Evolutionary conservation across 2,113 vertebrate genomes (phyloP).

Genomic region (Cephalopterus ornatus): DNA sequence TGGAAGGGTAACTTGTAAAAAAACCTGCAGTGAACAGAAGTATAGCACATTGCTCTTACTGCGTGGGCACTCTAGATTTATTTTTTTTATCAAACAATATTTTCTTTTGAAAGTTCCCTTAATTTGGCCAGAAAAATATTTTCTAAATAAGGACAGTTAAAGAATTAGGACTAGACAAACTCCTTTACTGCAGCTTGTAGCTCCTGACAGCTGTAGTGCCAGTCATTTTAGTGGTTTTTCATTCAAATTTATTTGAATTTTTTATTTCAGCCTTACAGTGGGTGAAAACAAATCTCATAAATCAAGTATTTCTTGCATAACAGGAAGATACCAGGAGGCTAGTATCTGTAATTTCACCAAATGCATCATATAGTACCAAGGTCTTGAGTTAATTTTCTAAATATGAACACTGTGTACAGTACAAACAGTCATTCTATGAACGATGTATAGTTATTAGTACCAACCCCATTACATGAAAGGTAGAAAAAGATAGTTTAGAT

Average conservation of each 20-base stretch:
- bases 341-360: not conserved
- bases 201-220: not conserved
- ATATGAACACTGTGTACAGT: not conserved
- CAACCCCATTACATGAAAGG: not conserved
- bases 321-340: not conserved
- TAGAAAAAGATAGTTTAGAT: not conserved
- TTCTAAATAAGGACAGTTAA: not conserved
- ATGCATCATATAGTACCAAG: not conserved
- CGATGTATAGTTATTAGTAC: not conserved
- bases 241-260: not conserved
- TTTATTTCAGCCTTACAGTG: not conserved
- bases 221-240: not conserved
- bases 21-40: not conserved
- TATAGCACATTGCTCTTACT: not conserved
- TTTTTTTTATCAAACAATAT: not conserved
- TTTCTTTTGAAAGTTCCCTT: not conserved
- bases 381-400: not conserved
- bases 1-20: not conserved
- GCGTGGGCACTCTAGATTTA: not conserved
- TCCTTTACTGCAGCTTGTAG: not conserved
- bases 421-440: not conserved
- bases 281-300: not conserved
- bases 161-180: not conserved
- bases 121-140: not conserved
- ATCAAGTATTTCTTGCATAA: not conserved